A percentile compares a stretch with the other conserved stretches of the same genome.
Evolutionary conservation across 2,888 invertebrate genomes (phyloP).

Genomic region (Itoplectis maculator): DNA sequence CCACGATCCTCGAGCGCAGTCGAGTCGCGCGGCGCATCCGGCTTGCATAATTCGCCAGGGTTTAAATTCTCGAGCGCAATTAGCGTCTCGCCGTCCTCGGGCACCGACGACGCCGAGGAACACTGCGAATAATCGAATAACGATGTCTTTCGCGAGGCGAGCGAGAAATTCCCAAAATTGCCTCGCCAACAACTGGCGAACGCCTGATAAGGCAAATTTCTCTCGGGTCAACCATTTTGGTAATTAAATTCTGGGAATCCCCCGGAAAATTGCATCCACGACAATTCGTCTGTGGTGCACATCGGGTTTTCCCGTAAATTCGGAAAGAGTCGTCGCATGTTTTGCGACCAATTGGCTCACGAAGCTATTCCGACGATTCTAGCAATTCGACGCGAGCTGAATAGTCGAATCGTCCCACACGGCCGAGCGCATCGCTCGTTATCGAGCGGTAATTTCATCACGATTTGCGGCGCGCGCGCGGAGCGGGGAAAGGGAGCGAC

Average conservation of each 20-base stretch:
- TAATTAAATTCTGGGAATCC: too few species aligned
- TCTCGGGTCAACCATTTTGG: too few species aligned
- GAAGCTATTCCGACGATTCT: background rate
- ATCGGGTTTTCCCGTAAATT: background rate
- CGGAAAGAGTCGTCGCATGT: background rate
- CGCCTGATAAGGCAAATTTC: too few species aligned
- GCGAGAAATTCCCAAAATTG: background rate
- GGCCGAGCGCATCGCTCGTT: constrained; percentile 20
- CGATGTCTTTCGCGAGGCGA: background rate
- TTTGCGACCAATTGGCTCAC: background rate
- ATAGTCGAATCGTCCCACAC: constrained; percentile 4
- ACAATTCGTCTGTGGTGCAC: too few species aligned
- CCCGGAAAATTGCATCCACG: too few species aligned
- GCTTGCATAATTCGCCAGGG: constrained; percentile 44
- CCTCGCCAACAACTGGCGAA: background rate
- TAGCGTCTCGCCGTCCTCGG: constrained; percentile 20
- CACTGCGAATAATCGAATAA: constrained; percentile 6
- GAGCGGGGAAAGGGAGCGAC: background rate
- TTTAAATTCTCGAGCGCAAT: constrained; percentile 44
- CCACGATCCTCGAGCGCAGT: constrained; percentile 8
- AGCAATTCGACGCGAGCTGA: constrained; percentile 30
- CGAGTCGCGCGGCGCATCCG: too few species aligned
- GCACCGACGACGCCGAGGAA: background rate
- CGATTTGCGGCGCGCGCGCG: constrained; percentile 52
- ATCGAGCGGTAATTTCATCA: constrained; percentile 33